Evolutionary conservation across 2,113 vertebrate species (phyloP).

Genomic region (Oceanodroma tethys): DNA sequence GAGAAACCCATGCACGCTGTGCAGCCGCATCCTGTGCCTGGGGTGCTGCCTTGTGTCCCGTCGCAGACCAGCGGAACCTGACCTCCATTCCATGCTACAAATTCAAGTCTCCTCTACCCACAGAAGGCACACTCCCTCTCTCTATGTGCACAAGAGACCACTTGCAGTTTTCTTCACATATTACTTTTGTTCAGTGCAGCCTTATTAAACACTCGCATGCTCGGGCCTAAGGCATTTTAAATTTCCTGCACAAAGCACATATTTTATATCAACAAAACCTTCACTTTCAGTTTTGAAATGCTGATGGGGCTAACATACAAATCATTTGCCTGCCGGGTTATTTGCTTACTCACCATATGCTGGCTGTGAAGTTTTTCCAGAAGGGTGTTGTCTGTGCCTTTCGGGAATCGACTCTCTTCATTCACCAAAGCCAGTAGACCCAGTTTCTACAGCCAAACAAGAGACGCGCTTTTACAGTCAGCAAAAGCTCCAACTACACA

Average conservation of each 20-base stretch:
- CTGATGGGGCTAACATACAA: conserved; percentile 39
- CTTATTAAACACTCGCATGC: not conserved
- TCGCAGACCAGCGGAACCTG: not conserved
- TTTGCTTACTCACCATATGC: conserved; percentile 81
- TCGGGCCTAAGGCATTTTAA: not conserved
- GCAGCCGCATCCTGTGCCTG: conserved; percentile 8
- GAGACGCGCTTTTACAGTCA: conserved; percentile 42
- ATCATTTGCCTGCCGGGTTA: conserved; percentile 56
- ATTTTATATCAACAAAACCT: conserved; percentile 36
- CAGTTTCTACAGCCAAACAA: conserved; percentile 80
- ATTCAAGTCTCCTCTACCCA: not conserved
- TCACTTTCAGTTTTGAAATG: conserved; percentile 41
- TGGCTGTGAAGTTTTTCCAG: conserved; percentile 91
- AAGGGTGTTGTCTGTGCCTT: conserved; percentile 92
- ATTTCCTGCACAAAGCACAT: conserved; percentile 18
- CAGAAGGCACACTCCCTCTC: not conserved
- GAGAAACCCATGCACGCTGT: not conserved
- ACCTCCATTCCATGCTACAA: not conserved
- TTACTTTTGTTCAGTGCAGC: not conserved
- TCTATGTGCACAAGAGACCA: not conserved
- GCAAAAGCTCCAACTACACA: not conserved
- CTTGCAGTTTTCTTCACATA: not conserved
- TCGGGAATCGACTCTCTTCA: conserved; percentile 92
- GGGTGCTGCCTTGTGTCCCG: not conserved
- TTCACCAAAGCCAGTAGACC: conserved; percentile 91